Evolutionary conservation across 2,797 vertebrate genomes (phyloP), one percentile per base, ranked within the genome.

Genomic region (Lutjanus campechanus): DNA sequence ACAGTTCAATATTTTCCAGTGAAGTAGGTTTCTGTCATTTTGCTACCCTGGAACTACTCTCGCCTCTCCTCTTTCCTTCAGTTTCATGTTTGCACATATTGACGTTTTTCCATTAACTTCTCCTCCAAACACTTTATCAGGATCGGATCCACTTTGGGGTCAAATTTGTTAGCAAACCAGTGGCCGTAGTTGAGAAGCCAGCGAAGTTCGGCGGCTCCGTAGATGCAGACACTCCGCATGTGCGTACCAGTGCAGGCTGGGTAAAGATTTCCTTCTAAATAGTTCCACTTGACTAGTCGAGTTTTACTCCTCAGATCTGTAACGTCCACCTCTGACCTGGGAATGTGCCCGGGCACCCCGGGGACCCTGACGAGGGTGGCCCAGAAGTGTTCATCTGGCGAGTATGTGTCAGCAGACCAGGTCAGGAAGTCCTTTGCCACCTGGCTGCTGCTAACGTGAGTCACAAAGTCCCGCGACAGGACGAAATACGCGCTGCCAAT

Each of bases 131-230:
- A 99, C 88, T 96, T 95, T 64, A 96, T 92, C 85, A 98, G 89
- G 73, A 98, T 56, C 2, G 97, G 97, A 70, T 99, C 97, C 50
- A 98, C 96, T 90, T 96, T 97, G 56, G 97, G 96, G 81, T 98
- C 97, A 86, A 98, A 96, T 84, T 99, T 99, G 93, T 98, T 99
- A 56, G 96, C 97, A 13, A 99, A 98, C 97, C 97, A 98, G 74
- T 98, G 98, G 1, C 97, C 96, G 0, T 96, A 95, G 73, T 94
- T 93, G 9, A 98, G 91, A 53, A 99, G 97, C 98, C 98, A 99
- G 29, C 96, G 95, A 50, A 99, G 91, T 75, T 98, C 98, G 5
- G 96, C 96, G 0, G 96, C 94, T 22, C 97, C 98, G 0, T 96
- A 99, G 82, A 99, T 97, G 80, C 98, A 99, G 49, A 98, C 97